Conservation (phyloP, 2,888 invertebrate genomes). For the Anoplius nigerrimus region DNA sequence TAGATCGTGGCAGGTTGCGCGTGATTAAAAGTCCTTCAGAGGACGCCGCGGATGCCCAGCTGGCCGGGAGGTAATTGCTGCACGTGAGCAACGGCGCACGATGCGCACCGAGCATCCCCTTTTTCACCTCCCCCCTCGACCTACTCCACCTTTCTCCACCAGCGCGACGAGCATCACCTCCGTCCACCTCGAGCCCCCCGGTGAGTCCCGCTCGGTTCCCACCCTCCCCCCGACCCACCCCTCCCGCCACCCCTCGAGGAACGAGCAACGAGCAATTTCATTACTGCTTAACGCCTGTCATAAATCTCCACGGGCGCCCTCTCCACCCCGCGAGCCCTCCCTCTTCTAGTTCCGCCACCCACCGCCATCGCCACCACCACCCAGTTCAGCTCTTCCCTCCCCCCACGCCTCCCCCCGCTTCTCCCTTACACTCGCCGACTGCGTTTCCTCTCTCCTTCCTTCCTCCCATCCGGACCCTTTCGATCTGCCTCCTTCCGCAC, state of each 20-base stretch:
- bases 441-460: slow-evolving; percentile 27
- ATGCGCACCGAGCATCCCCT: slow-evolving; percentile 46
- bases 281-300: slow-evolving; percentile 77
- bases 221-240: slow-evolving; percentile 36
- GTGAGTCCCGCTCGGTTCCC: slow-evolving; percentile 60
- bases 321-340: slow-evolving; percentile 35
- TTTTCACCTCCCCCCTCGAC: slow-evolving; percentile 27
- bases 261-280: slow-evolving; percentile 76
- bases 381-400: slow-evolving; percentile 42
- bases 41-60: slow-evolving; percentile 67
- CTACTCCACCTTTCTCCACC: slow-evolving; percentile 39
- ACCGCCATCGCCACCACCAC: slow-evolving; percentile 57
- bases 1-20: slow-evolving; percentile 1
- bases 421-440: slow-evolving; percentile 15
- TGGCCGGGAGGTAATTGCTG: slow-evolving; percentile 71
- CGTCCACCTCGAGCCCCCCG: slow-evolving; percentile 53
- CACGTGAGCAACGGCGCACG: slow-evolving; percentile 70
- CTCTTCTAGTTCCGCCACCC: slow-evolving; percentile 45
- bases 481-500: slow-evolving; percentile 11
- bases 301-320: slow-evolving; percentile 74
- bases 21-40: slow-evolving; percentile 70
- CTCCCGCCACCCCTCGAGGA: slow-evolving; percentile 61
- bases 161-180: slow-evolving; percentile 39
- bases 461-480: slow-evolving; percentile 32
- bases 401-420: slow-evolving; percentile 13